Conservation (phyloP, 2,888 invertebrate species). For the Pachliopta kotzebuea region DNA sequence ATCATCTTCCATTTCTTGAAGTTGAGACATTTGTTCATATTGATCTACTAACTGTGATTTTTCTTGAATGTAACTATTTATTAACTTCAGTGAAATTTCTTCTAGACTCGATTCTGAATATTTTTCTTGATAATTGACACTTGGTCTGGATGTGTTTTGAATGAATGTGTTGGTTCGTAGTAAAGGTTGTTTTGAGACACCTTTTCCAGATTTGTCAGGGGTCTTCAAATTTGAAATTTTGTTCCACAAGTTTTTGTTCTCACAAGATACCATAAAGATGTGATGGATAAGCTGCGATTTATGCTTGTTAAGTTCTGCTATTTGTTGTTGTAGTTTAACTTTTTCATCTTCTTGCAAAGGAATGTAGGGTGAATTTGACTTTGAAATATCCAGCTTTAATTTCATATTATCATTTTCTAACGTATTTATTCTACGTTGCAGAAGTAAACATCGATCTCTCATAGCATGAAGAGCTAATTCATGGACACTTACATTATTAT, state of each 20-base stretch:
- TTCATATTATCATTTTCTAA: slow-evolving; percentile 89
- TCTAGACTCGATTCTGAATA: slow-evolving; percentile 84
- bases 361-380: slow-evolving; percentile 51
- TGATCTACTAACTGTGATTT: slow-evolving; percentile 85
- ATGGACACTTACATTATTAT: slow-evolving; percentile 80
- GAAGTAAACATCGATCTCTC: slow-evolving; percentile 88
- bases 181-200: slow-evolving; percentile 54
- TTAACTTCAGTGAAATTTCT: slow-evolving; percentile 87
- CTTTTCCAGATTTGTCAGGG: slow-evolving; percentile 51
- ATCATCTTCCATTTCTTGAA: slow-evolving; percentile 78
- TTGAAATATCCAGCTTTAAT: slow-evolving; percentile 68
- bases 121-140: slow-evolving; percentile 77
- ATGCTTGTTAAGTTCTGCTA: slow-evolving; percentile 86
- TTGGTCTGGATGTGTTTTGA: slow-evolving; percentile 83
- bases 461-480: slow-evolving; percentile 90
- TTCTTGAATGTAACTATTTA: slow-evolving; percentile 85
- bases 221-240: slow-evolving; percentile 81
- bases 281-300: slow-evolving; percentile 89
- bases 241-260: slow-evolving; percentile 90
- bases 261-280: slow-evolving; percentile 89
- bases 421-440: slow-evolving; percentile 85
- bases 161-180: slow-evolving; percentile 83
- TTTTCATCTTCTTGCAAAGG: slow-evolving; percentile 71
- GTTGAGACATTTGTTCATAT: slow-evolving; percentile 84
- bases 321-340: slow-evolving; percentile 78